phyloP scores from a whole-genome alignment of 2,888 invertebrate species.

The Campoletis raptor region DNA sequence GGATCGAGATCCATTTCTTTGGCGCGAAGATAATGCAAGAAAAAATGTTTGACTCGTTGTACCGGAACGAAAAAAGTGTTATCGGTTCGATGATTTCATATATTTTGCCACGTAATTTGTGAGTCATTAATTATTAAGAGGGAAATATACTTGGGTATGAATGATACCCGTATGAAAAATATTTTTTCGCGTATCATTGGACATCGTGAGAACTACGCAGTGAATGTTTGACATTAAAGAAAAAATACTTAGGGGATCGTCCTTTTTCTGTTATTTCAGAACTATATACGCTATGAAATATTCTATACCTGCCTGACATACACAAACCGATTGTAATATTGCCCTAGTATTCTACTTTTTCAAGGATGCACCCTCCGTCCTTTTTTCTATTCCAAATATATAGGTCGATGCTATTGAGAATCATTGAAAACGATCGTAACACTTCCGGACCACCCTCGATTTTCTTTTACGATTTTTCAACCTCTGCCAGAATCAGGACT shows the following conservation, averaged over 20 bases:
- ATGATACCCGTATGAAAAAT: conserved; percentile 1
- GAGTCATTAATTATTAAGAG: conserved; percentile 75
- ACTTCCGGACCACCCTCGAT: conserved; percentile 66
- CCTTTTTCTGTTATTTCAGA: background rate
- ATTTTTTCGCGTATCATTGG: conserved; percentile 55
- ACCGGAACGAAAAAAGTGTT: conserved; percentile 34
- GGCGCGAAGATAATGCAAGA: conserved; percentile 26
- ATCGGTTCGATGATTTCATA: conserved; percentile 43
- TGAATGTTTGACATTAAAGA: conserved; percentile 5
- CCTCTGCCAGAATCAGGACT: conserved; percentile 5
- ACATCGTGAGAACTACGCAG: conserved; percentile 52
- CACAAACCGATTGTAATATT: conserved; percentile 40
- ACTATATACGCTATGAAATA: conserved; percentile 5
- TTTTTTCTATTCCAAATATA: conserved; percentile 19
- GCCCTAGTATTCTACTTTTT: conserved; percentile 42
- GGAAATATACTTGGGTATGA: background rate
- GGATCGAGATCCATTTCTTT: conserved; percentile 59
- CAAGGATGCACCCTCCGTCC: conserved; percentile 34
- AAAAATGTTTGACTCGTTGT: conserved; percentile 30
- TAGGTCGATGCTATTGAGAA: conserved; percentile 37
- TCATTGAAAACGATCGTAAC: conserved; percentile 40
- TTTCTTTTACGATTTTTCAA: conserved; percentile 37
- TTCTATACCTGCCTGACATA: background rate
- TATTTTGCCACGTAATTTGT: conserved; percentile 77
- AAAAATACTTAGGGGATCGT: conserved; percentile 13